Evolutionary conservation across 2,113 vertebrate species (phyloP), one percentile per base, ranked within the genome.

Genomic region (Rattus norvegicus): DNA sequence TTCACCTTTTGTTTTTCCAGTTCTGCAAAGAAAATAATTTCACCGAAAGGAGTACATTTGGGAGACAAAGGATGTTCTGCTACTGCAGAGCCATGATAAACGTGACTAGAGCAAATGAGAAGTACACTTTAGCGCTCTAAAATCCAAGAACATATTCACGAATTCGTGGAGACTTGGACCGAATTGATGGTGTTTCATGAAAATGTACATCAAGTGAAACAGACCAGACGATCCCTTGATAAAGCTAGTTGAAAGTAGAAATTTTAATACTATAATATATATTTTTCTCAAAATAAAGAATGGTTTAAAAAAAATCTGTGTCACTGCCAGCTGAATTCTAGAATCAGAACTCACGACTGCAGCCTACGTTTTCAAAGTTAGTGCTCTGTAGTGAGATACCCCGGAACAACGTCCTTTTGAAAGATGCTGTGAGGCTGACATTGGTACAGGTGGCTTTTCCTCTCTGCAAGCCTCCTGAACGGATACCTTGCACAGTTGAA

Each of bases 1-100:
- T 96, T 98, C 94, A 19, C 97, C 75, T 97, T 97, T 97, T 97
- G 92, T 90, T 97, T 98, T 92, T 73, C 83, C 87, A 96, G 96
- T 88, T 94, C 92, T 92, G 70, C 65, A 95, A 95, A 97, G 97
- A 87, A 95, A 97, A 94, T 19, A 30, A 69, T 95, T 96, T 97
- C 94, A 86, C 65, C 77, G 94, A 98, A 96, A 98, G 89, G 88
- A 97, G 92, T 33, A 97, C 88, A 97, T 97, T 96, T 98, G 95
- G 90, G 92, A 98, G 98, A 98, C 96, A 97, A 97, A 98, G 98
- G 95, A 69, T 96, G 91, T 94, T 95, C 59, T 81, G 54, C 97
- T 98, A 97, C 94, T 80, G 97, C 95, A 92, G 83, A 97, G 91
- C 85, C 97, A 88, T 96, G 96, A 92, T 81, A 97, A 83, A 72